These are phyloP conservation scores for Drosophila acutilabella DNA, from an alignment of 2,888 invertebrate species.

Conservation along the genomic window DNA sequence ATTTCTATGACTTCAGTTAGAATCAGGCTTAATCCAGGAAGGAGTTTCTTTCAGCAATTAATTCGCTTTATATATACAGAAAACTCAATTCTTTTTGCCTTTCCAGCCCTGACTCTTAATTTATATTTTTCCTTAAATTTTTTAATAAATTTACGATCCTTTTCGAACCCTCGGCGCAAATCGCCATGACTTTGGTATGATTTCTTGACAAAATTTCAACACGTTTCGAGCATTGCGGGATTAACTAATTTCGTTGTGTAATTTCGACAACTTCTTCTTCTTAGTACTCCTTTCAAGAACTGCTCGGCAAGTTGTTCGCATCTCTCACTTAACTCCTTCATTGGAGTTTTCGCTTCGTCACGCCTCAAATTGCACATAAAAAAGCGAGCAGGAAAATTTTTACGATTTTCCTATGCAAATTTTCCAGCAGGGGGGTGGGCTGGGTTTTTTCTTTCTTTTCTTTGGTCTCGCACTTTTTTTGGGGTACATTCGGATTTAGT, in stretches of 20 bases:
- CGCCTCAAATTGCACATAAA: slow-evolving; percentile 64
- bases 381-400: slow-evolving; percentile 52
- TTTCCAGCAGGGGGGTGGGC: slow-evolving; percentile 24
- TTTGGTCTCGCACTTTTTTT: slow-evolving; percentile 21
- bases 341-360: slow-evolving; percentile 57
- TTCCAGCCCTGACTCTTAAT: too few species aligned
- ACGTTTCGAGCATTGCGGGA: slow-evolving; percentile 57
- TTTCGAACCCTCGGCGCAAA: too few species aligned
- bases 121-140: too few species aligned
- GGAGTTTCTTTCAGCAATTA: too few species aligned
- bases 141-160: too few species aligned
- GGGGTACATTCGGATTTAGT: slow-evolving; percentile 27
- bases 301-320: slow-evolving; percentile 36
- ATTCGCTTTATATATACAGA: too few species aligned
- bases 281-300: background rate
- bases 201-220: slow-evolving; percentile 43
- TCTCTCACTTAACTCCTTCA: slow-evolving; percentile 62
- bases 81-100: too few species aligned
- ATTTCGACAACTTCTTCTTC: slow-evolving; percentile 26
- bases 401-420: slow-evolving; percentile 77
- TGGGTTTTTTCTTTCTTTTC: background rate
- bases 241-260: slow-evolving; percentile 66
- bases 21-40: too few species aligned
- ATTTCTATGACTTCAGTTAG: too few species aligned
- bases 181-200: too few species aligned